These are phyloP conservation scores for Aphrophora alni DNA, from an alignment of 2,888 invertebrate genomes.

Conservation along the genomic window DNA sequence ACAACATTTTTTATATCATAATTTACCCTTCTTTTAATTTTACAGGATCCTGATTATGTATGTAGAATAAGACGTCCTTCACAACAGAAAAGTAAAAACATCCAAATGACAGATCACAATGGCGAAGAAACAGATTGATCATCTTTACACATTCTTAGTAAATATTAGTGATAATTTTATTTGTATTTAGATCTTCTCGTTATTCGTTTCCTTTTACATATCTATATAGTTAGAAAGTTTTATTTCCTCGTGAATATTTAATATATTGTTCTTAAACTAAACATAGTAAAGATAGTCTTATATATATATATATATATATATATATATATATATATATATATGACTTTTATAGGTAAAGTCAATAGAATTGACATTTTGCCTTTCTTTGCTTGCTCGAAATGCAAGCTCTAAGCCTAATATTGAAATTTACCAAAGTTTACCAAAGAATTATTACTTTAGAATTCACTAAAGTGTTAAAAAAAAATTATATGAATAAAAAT, in stretches of 20 bases:
- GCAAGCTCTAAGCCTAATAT: too few species aligned
- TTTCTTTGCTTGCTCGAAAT: too few species aligned
- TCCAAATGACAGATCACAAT: neutral
- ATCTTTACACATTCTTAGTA: neutral
- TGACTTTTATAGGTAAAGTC: too few species aligned
- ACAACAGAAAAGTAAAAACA: neutral
- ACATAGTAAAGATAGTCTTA: neutral
- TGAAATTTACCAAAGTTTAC: neutral
- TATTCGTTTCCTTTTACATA: neutral
- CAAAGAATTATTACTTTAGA: neutral
- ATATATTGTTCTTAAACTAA: neutral
- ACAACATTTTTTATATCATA: too few species aligned
- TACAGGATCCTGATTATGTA: neutral
- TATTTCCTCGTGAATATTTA: neutral
- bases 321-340: too few species aligned
- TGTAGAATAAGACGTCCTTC: neutral
- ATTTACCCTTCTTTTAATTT: too few species aligned
- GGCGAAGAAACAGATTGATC: neutral
- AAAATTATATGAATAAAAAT: too few species aligned
- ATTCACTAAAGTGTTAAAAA: too few species aligned
- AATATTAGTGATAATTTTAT: neutral
- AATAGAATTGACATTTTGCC: too few species aligned
- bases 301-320: too few species aligned
- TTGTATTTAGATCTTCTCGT: neutral
- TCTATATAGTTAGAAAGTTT: neutral